Evolutionary conservation across 2,797 vertebrate species (phyloP), one percentile per base, ranked within the genome.

Genomic region (Notoglanidium macrostoma): DNA sequence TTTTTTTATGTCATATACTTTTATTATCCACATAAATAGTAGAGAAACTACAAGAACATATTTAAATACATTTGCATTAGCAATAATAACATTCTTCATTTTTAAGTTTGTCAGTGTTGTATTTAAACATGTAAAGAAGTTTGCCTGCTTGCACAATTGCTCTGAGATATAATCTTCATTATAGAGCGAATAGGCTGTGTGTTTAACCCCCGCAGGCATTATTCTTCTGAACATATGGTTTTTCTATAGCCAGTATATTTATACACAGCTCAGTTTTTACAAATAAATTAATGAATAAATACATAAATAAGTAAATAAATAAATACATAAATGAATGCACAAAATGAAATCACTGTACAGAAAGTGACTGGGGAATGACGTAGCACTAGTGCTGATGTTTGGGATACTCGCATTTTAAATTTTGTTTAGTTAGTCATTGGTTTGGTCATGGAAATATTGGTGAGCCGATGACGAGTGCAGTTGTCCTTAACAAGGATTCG

Each of bases 1-100:
- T 8, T 26, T 26, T 7, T 74, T 77, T 83, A 91, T 94, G 92
- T 93, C 94, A 96, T 95, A 99, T 96, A 97, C 93, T 97, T 95
- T 97, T 94, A 96, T 97, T 98, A 97, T 97, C 94, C 97, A 98
- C 98, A 97, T 97, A 97, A 98, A 97, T 97, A 96, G 97, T 97
- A 97, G 97, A 98, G 97, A 98, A 98, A 98, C 96, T 97, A 97
- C 98, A 97, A 95, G 95, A 96, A 97, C 97, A 97, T 97, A 95
- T 97, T 97, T 98, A 97, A 98, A 98, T 98, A 97, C 97, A 96
- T 98, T 97, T 97, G 95, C 96, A 96, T 96, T 94, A 93, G 93
- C 93, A 92, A 94, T 94, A 92, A 92, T 92, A 91, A 86, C 89
- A 87, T 89, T 91, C 92, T 93, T 85, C 59, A 87, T 90, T 89